phyloP scores from a whole-genome alignment of 2,888 invertebrate species.

The Pseudococcus viburni region DNA sequence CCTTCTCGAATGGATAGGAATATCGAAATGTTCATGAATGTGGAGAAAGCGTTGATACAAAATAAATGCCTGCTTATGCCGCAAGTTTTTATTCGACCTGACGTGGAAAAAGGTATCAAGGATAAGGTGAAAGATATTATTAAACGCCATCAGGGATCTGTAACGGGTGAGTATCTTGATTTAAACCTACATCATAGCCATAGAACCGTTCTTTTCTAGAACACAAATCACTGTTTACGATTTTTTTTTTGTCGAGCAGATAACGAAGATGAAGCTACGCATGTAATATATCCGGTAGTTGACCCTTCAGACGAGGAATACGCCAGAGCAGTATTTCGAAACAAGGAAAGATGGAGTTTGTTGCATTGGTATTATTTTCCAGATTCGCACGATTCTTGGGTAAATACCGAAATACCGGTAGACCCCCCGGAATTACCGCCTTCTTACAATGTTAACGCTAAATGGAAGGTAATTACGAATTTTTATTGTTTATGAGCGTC shows the following conservation, averaged over 20 bases:
- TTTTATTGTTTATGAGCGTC: no score
- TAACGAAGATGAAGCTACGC: conserved; percentile 90
- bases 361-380: conserved; percentile 98
- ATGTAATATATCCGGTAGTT: conserved; percentile 88
- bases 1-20: conserved; percentile 92
- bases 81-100: conserved; percentile 84
- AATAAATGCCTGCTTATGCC: conserved; percentile 87
- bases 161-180: conserved; percentile 73
- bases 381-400: conserved; percentile 93
- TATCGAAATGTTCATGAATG: conserved; percentile 92
- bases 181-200: no score
- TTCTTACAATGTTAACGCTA: conserved; percentile 68
- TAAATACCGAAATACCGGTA: conserved; percentile 71
- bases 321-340: conserved; percentile 86
- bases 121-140: conserved; percentile 90
- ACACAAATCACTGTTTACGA: no score
- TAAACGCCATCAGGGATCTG: conserved; percentile 86
- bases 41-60: conserved; percentile 86
- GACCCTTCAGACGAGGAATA: conserved; percentile 92
- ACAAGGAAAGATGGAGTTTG: conserved; percentile 84
- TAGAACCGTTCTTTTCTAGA: neutral
- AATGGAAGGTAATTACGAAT: conserved; percentile 68
- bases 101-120: conserved; percentile 86
- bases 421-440: conserved; percentile 72
- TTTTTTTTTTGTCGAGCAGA: conserved; percentile 74